These are phyloP conservation scores for Drosophila kurseongensis DNA, from an alignment of 1,140 invertebrate genomes.

Conservation along the genomic window DNA sequence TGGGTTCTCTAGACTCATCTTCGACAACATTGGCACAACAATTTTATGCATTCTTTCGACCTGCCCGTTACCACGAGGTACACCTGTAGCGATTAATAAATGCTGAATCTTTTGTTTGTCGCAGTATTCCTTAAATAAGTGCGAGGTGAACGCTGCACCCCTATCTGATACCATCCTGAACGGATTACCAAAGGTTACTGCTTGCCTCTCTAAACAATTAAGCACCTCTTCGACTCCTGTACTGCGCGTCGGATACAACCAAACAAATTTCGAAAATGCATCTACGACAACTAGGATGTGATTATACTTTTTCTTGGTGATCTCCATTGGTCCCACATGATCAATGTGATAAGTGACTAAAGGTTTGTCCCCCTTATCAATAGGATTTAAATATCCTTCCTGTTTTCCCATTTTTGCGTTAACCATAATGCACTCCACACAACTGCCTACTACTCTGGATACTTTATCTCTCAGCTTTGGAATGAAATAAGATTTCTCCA, in stretches of 20 bases:
- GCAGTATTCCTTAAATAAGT: constrained; percentile 21
- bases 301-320: constrained; percentile 45
- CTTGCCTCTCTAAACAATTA: constrained; percentile 3
- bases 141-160: constrained; percentile 21
- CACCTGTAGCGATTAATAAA: too few relatives aligned
- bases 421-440: too few relatives aligned
- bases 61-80: too few relatives aligned
- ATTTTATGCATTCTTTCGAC: too few relatives aligned
- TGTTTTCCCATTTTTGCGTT: too few relatives aligned
- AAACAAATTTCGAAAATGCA: not conserved
- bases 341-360: constrained; percentile 48
- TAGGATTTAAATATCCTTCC: too few relatives aligned
- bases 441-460: too few relatives aligned
- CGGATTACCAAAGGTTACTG: constrained; percentile 17
- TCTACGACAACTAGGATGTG: not conserved
- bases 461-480: too few relatives aligned
- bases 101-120: not conserved
- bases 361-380: not conserved
- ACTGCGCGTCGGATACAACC: too few relatives aligned
- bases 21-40: too few relatives aligned
- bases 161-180: constrained; percentile 9
- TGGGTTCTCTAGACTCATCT: too few relatives aligned
- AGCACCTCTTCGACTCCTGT: constrained; percentile 14
- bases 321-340: constrained; percentile 71
- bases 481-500: too few relatives aligned